Base-by-base conservation (phyloP, 92 coral and sea anemone genomes). In the Phenganax subtilis region DNA sequence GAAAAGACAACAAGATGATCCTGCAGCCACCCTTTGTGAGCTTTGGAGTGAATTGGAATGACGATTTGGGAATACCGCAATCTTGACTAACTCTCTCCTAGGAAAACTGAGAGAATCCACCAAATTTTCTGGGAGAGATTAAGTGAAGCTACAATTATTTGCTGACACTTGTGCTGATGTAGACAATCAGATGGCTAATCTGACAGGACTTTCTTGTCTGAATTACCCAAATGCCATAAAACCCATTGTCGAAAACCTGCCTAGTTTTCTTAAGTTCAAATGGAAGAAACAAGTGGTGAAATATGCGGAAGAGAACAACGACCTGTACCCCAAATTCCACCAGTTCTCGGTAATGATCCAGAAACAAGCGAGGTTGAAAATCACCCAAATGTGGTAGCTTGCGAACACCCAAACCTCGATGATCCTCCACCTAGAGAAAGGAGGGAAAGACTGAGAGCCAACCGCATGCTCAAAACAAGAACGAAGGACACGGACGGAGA, bases 271-370 rank as follows among this genome's bases (percentile, higher is more conserved):
- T 73, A 47, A 54, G 59, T 2, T 25, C 10, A 77, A 84, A 62
- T 84, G 90, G 90, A 84, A 87, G 31, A 84, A 87, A 56, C 67
- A 71, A 59, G 76, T 84, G 28, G 86, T 80, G 9, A 52, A 65
- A 15, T 87, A 84, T 20, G 90, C 87, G 0, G 77, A 51, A 15
- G 54, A 74, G 3, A 69, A 84, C 72, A 44, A 84, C 44, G 85
- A 84, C 28, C 81, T 80, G 12, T 80, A 87, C 68, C 90, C 90
- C 44, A 69, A 52, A 15, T 84, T 84, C 20, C 27, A 52, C 53
- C 20, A 51, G 73, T 86, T 74, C 71, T 54, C 76, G 12, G 14
- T 3, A n/a, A 83, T 87, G 81, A 65, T 87, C 64, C 84, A 77
- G 84, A 82, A 55, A 10, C 81, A 86, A 62, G 84, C 86, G 3